Base-by-base conservation (phyloP, 1,140 invertebrate genomes). In the Mamestra configurata region DNA sequence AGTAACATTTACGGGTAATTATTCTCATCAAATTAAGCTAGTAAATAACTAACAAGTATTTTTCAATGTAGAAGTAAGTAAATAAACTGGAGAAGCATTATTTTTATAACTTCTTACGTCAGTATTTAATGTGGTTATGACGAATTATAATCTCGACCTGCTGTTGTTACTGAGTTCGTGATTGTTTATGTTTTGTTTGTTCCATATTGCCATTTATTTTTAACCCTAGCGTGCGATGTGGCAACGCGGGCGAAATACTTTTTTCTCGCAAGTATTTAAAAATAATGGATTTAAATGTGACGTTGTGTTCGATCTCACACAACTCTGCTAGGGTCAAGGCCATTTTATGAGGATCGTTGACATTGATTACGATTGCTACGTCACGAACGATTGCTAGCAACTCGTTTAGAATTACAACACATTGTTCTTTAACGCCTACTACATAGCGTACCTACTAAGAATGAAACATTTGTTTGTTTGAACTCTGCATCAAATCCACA, bases 1-100 rank as follows among this genome's bases (percentile, higher is more conserved):
- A 95, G 91, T 79, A 89, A 94, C 78, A 93, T 96, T 57, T 96
- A 96, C 88, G 96, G 95, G 96, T 96, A 95, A 89, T 35, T 77
- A 61, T 79, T 18, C 18, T 71, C 20, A 43, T 70, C 20, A 31
- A 31, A 46, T 75, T 18, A 72, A 22, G 11, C 37, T 59, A 27
- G 10, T 18, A 64, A 64, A 10, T 20, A 64, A 64, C 8, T 22
- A 0, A 24, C 24, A 4, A 11, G 5, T 49, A 5, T 49, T n/a
- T n/a, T n/a, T n/a, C n/a, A n/a, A n/a, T n/a, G n/a, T n/a, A n/a
- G n/a, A n/a, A n/a, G n/a, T 66, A 8, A 4, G 7, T 64, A 31
- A 37, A 64, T 4, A 64, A 10, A 10, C 11, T 1, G 1, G 20
- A 20, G 4, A 18, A 1, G 20, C 20, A 13, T 57, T 22, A 27